Evolutionary conservation across 2,888 invertebrate species (phyloP).

Genomic region (Macaria notata): DNA sequence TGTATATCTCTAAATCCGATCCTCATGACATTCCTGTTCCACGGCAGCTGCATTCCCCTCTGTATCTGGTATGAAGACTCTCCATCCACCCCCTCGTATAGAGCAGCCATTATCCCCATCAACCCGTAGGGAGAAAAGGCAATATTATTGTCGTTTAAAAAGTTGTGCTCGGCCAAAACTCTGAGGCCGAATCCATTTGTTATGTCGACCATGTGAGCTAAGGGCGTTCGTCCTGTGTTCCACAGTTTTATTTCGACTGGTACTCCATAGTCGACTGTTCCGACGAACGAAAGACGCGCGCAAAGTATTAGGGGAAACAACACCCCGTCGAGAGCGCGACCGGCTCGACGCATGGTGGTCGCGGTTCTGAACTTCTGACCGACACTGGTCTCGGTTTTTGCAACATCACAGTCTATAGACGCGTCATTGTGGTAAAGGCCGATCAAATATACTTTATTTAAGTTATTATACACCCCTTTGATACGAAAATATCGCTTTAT

Average conservation of each 20-base stretch:
- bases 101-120: constrained; percentile 89
- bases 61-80: constrained; percentile 88
- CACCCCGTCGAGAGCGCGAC: constrained; percentile 48
- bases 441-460: too few species aligned
- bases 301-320: constrained; percentile 36
- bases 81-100: constrained; percentile 90
- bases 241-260: constrained; percentile 74
- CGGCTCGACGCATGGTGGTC: constrained; percentile 61
- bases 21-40: constrained; percentile 87
- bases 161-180: constrained; percentile 87
- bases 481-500: too few species aligned
- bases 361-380: constrained; percentile 45
- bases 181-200: constrained; percentile 88
- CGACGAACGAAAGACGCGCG: constrained; percentile 34
- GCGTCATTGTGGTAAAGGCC: too few species aligned
- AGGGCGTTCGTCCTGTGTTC: constrained; percentile 79
- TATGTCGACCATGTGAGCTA: constrained; percentile 90
- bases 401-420: too few species aligned
- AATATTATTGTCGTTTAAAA: constrained; percentile 89
- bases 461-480: too few species aligned
- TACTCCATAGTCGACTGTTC: constrained; percentile 54
- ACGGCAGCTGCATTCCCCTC: constrained; percentile 86
- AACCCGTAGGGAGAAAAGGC: constrained; percentile 93
- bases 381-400: too few species aligned
- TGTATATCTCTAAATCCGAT: constrained; percentile 92